A percentile compares a stretch with the other conserved stretches of the same genome.
These are phyloP conservation scores for Coilia nasus DNA, from an alignment of 2,797 vertebrate genomes.

Conservation along the genomic window DNA sequence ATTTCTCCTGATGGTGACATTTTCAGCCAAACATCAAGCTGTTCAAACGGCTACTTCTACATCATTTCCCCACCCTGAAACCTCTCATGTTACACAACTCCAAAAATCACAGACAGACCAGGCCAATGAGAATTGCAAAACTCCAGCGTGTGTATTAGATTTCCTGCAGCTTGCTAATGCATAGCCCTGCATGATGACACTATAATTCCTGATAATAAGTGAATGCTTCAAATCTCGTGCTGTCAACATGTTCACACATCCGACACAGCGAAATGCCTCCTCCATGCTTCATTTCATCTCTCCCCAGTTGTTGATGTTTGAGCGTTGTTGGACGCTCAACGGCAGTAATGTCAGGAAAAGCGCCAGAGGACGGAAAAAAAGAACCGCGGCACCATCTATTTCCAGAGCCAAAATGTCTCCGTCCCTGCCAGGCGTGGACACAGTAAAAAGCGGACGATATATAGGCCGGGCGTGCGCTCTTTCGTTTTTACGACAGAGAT, in stretches of 20 bases:
- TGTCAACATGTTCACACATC: background rate
- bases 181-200: background rate
- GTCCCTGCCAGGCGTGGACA: slow-evolving; percentile 8
- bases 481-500: slow-evolving; percentile 47
- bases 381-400: background rate
- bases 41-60: background rate
- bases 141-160: background rate
- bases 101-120: background rate
- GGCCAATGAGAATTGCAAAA: background rate
- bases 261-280: background rate
- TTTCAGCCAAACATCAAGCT: background rate
- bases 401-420: background rate
- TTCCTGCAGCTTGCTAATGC: background rate
- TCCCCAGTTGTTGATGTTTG: slow-evolving; percentile 11
- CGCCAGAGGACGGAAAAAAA: background rate
- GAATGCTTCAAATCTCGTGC: slow-evolving; percentile 10
- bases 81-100: background rate
- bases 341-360: background rate
- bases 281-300: background rate
- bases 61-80: background rate
- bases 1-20: background rate
- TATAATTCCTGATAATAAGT: slow-evolving; percentile 24
- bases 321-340: slow-evolving; percentile 13
- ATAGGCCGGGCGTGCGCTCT: slow-evolving; percentile 41
- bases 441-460: slow-evolving; percentile 47